These are phyloP conservation scores for Spodoptera picta DNA, from an alignment of 2,888 invertebrate species.

Conservation along the genomic window DNA sequence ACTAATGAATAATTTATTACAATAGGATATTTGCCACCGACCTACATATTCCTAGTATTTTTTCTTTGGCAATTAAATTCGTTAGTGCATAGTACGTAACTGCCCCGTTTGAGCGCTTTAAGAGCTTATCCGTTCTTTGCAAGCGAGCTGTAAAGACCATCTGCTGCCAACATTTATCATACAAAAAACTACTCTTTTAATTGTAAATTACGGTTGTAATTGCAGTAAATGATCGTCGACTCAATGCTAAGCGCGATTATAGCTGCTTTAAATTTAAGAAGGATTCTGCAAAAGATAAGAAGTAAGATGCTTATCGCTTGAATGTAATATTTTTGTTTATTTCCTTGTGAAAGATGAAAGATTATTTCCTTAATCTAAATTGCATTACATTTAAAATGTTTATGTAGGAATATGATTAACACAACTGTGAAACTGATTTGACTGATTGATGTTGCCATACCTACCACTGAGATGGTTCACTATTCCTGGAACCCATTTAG, in stretches of 20 bases:
- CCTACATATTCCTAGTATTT: slow-evolving; percentile 1
- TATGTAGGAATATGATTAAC: too few species aligned
- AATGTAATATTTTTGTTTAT: slow-evolving; percentile 7
- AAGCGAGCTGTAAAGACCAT: slow-evolving; percentile 56
- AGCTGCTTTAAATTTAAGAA: slow-evolving; percentile 35
- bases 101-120: slow-evolving; percentile 47
- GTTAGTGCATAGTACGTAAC: slow-evolving; percentile 31
- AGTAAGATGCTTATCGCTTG: slow-evolving; percentile 15
- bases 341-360: slow-evolving; percentile 1
- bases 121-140: slow-evolving; percentile 51
- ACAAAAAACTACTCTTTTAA: slow-evolving; percentile 56
- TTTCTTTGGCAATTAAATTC: slow-evolving; percentile 29
- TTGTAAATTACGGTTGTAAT: slow-evolving; percentile 57
- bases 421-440: too few species aligned
- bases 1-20: too few species aligned
- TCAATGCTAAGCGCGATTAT: slow-evolving; percentile 36
- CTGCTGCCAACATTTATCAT: slow-evolving; percentile 58
- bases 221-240: slow-evolving; percentile 46
- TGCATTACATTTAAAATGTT: too few species aligned
- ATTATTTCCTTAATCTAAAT: too few species aligned
- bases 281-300: slow-evolving; percentile 18
- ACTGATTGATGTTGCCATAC: too few species aligned
- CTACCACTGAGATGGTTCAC: too few species aligned
- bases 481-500: too few species aligned
- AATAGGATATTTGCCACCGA: slow-evolving; percentile 3